A percentile compares a stretch with the other conserved stretches of the same genome.
phyloP scores from a whole-genome alignment of 2,113 vertebrate species.

The Neotragus moschatus region DNA sequence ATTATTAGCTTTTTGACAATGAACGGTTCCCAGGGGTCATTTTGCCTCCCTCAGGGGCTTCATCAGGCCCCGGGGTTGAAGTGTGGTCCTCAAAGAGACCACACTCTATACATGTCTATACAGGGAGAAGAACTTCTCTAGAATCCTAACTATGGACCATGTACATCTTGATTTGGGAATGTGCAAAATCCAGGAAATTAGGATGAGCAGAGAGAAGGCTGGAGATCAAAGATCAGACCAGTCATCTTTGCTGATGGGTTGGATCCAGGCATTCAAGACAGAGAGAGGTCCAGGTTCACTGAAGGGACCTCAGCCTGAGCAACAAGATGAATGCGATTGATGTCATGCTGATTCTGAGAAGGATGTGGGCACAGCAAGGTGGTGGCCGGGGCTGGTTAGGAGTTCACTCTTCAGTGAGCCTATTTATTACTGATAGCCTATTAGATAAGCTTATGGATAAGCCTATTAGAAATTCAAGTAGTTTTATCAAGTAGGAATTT shows the following conservation, averaged over 20 bases:
- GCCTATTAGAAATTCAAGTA: not conserved
- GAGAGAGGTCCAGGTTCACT: too few relatives aligned
- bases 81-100: not conserved
- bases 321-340: not conserved
- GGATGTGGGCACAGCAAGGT: not conserved
- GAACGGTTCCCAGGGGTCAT: too few relatives aligned
- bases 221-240: not conserved
- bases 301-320: not conserved
- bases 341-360: not conserved
- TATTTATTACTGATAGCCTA: too few relatives aligned
- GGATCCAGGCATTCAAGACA: not conserved
- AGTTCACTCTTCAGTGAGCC: not conserved
- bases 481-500: not conserved
- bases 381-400: fast-evolving
- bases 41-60: not conserved
- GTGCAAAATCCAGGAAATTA: not conserved
- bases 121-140: not conserved
- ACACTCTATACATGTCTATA: too few relatives aligned
- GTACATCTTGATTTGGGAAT: not conserved
- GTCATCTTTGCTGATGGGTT: not conserved
- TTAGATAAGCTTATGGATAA: not conserved
- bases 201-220: not conserved
- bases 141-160: not conserved
- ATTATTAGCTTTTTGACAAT: not conserved
- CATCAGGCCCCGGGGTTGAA: not conserved